Evolutionary conservation across 2,113 vertebrate species (phyloP).

Genomic region (Muntiacus reevesi): DNA sequence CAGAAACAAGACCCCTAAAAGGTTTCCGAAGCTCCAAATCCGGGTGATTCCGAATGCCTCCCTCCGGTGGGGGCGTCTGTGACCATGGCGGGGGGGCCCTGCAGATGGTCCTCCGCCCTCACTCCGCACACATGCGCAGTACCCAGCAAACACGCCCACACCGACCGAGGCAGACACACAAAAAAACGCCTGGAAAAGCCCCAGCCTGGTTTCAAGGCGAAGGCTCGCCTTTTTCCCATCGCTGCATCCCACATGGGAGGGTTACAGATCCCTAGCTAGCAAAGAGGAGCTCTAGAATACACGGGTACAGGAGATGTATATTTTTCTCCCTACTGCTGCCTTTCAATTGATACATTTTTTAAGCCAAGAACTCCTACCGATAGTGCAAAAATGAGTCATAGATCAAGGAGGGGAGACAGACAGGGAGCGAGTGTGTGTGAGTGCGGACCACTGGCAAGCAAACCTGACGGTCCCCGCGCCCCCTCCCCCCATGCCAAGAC

Average conservation of each 20-base stretch:
- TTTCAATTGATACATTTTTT: slow-evolving; percentile 80
- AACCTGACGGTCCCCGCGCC: slow-evolving; percentile 83
- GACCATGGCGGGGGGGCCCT: neutral
- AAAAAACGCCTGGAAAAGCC: neutral
- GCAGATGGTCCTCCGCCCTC: neutral
- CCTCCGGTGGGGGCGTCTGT: neutral
- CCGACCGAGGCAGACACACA: neutral
- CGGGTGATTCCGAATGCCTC: neutral
- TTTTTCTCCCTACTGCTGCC: slow-evolving; percentile 74
- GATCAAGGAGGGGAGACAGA: slow-evolving; percentile 76
- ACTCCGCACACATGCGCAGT: neutral
- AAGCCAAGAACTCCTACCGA: slow-evolving; percentile 78
- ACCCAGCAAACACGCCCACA: neutral
- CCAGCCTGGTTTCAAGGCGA: neutral
- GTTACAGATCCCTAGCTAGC: neutral
- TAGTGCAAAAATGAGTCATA: slow-evolving; percentile 82
- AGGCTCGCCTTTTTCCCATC: neutral
- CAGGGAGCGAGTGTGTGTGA: slow-evolving; percentile 72
- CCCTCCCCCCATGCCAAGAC: slow-evolving; percentile 91
- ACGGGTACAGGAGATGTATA: neutral
- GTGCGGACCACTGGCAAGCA: slow-evolving; percentile 82
- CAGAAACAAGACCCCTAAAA: neutral
- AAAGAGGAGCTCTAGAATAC: neutral
- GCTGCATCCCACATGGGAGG: neutral
- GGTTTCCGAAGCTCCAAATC: slow-evolving; percentile 17